A percentile compares a stretch with the other conserved stretches of the same genome.
These are phyloP conservation scores for Ophraella communa DNA, from an alignment of 2,888 invertebrate genomes.

Conservation along the genomic window DNA sequence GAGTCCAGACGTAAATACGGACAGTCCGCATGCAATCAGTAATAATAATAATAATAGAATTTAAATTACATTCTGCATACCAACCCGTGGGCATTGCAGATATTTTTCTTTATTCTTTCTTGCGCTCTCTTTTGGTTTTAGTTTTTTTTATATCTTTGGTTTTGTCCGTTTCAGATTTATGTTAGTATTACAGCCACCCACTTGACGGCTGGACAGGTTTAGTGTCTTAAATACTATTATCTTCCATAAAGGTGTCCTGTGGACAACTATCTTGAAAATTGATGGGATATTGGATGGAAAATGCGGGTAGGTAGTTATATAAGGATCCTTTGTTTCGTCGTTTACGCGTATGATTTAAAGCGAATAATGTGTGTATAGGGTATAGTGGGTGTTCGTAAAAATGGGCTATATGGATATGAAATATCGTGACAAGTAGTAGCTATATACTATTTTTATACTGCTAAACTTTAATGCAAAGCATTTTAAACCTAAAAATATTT, in stretches of 20 bases:
- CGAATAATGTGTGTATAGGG: neutral
- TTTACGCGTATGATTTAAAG: neutral
- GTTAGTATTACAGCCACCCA: constrained; percentile 28
- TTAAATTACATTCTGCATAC: constrained; percentile 27
- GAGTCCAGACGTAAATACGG: constrained; percentile 24
- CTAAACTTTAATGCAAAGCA: too few species aligned
- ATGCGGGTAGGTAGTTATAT: constrained; percentile 10
- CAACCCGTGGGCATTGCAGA: constrained; percentile 27
- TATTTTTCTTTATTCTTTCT: constrained; percentile 7
- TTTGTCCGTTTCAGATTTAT: constrained; percentile 19
- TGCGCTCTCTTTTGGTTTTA: neutral
- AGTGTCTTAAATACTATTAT: constrained; percentile 24
- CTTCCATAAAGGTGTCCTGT: constrained; percentile 25
- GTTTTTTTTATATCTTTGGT: constrained; percentile 14
- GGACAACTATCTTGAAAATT: constrained; percentile 24
- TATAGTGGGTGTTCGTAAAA: neutral
- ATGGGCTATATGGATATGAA: neutral
- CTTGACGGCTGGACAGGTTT: constrained; percentile 24
- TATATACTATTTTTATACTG: too few species aligned
- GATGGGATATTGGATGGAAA: constrained; percentile 16
- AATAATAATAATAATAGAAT: constrained; percentile 35
- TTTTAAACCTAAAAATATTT: too few species aligned
- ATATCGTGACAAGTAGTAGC: too few species aligned
- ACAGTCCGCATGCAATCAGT: constrained; percentile 30
- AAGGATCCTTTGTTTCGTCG: constrained; percentile 16